Base-by-base conservation (phyloP, 2,797 vertebrate genomes). In the Morelia viridis region DNA sequence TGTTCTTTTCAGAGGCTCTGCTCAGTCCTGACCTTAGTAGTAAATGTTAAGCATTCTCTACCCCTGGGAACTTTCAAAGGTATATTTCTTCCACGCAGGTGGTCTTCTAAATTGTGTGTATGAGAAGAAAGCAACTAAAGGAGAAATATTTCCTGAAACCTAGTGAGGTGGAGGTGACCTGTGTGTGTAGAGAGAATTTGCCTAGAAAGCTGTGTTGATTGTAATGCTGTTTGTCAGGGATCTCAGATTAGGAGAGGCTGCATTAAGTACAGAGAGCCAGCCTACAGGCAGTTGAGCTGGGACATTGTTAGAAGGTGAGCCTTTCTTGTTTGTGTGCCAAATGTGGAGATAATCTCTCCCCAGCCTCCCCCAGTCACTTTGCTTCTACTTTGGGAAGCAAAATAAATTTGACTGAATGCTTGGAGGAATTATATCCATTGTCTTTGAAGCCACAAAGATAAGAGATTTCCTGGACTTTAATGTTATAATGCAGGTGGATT, bases 211-310 rank as follows among this genome's bases (percentile, higher is more conserved):
- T 15, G 17, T 90, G 91, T 1, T 0, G 92, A 96, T 76, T 86
- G 92, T 96, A 96, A 96, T 97, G 96, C 93, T 97, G 96, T 97
- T 97, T 97, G 97, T 97, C 95, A 96, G 95, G 94, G 94, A 31
- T 6, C 93, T 87, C 0, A 24, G 96, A 96, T 97, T 96, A 97
- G 96, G 89, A 96, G 94, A 15, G 0, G 90, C 83, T 12, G 92
- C 91, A 85, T 94, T 96, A 96, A 96, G 92, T 93, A 91, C 94
- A 83, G 87, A 10, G 83, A 91, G 26, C 46, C 85, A 56, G 61
- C 90, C 90, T 56, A 89, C 92, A 62, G 90, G 92, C 53, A 19
- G 71, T 58, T 87, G 84, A 76, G 62, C 68, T 0, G 0, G 91
- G 91, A 60, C 6, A 7, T 85, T 90, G 28, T 64, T 91, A 19